These are phyloP conservation scores for Drosophila yakuba DNA, from an alignment of 1,140 invertebrate species.

Conservation along the genomic window DNA sequence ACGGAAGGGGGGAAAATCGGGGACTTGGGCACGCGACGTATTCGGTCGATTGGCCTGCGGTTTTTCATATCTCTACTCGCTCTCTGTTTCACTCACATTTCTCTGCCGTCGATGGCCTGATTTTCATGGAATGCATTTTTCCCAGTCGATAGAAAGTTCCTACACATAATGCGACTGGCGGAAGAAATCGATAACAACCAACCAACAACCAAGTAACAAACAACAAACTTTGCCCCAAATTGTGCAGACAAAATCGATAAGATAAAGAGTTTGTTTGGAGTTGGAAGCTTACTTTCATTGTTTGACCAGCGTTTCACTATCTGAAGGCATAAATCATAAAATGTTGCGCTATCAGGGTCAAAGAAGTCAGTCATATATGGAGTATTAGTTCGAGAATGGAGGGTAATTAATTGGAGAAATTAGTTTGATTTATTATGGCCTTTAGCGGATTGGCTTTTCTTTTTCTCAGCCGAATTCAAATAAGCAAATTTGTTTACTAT, in stretches of 20 bases:
- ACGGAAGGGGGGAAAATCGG: slow-evolving; percentile 6
- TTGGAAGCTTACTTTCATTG: slow-evolving; percentile 29
- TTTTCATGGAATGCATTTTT: slow-evolving; percentile 53
- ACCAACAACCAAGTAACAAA: slow-evolving; percentile 28
- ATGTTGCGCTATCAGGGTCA: slow-evolving; percentile 10
- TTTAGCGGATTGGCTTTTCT: not conserved
- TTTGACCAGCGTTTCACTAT: slow-evolving; percentile 17
- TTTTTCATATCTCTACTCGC: slow-evolving; percentile 1
- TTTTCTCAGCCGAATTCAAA: too few species aligned
- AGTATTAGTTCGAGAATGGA: slow-evolving; percentile 2
- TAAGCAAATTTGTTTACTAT: slow-evolving; percentile 4
- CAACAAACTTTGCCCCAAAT: slow-evolving; percentile 28
- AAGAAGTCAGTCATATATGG: slow-evolving; percentile 10
- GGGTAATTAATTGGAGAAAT: slow-evolving; percentile 11
- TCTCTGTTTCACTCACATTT: slow-evolving; percentile 13
- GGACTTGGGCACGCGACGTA: slow-evolving; percentile 62
- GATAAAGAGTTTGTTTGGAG: slow-evolving; percentile 51
- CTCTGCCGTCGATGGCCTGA: slow-evolving; percentile 34
- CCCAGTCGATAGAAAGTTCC: slow-evolving; percentile 52
- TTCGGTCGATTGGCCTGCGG: slow-evolving; percentile 24
- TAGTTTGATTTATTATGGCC: not conserved
- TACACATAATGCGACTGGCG: slow-evolving; percentile 38
- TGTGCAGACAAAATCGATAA: slow-evolving; percentile 42
- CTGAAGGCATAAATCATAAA: slow-evolving; percentile 34
- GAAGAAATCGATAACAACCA: slow-evolving; percentile 60